phyloP scores from a whole-genome alignment of 2,888 invertebrate species.

The Cordylochernes scorpioides region DNA sequence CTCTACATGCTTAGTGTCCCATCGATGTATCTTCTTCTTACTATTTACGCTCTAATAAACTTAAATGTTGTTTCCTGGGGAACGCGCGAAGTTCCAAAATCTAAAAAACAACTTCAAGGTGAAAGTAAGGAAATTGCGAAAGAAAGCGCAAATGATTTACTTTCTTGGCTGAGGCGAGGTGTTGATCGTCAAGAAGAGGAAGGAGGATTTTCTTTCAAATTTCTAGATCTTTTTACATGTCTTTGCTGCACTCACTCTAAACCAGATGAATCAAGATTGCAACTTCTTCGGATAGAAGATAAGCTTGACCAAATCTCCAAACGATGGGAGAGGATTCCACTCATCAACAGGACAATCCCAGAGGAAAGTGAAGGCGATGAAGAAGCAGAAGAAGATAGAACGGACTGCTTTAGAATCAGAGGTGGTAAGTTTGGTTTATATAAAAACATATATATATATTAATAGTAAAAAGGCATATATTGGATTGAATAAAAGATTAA shows the following conservation, averaged over 20 bases:
- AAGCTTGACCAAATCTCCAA: too few species aligned
- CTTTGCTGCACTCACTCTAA: conserved; percentile 70
- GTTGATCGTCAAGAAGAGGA: conserved; percentile 37
- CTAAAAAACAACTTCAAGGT: conserved; percentile 67
- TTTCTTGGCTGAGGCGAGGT: too few species aligned
- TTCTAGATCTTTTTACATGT: conserved; percentile 66
- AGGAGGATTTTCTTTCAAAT: conserved; percentile 62
- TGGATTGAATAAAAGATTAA: too few species aligned
- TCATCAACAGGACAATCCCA: too few species aligned
- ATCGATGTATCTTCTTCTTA: conserved; percentile 84
- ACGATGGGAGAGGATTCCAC: too few species aligned
- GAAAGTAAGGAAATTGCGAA: conserved; percentile 45
- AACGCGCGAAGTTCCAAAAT: conserved; percentile 68
- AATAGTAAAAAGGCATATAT: too few species aligned
- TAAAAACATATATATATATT: too few species aligned
- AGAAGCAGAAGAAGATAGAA: too few species aligned
- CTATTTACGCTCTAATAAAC: conserved; percentile 82
- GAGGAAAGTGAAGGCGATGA: too few species aligned
- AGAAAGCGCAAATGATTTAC: too few species aligned
- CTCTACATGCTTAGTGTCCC: conserved; percentile 82
- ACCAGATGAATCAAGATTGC: conserved; percentile 57
- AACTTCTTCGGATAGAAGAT: conserved; percentile 27
- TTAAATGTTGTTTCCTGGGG: conserved; percentile 90
- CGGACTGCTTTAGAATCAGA: too few species aligned
- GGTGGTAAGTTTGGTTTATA: too few species aligned